Evolutionary conservation across 2,888 invertebrate genomes (phyloP).

Genomic region (Erebia ligea): DNA sequence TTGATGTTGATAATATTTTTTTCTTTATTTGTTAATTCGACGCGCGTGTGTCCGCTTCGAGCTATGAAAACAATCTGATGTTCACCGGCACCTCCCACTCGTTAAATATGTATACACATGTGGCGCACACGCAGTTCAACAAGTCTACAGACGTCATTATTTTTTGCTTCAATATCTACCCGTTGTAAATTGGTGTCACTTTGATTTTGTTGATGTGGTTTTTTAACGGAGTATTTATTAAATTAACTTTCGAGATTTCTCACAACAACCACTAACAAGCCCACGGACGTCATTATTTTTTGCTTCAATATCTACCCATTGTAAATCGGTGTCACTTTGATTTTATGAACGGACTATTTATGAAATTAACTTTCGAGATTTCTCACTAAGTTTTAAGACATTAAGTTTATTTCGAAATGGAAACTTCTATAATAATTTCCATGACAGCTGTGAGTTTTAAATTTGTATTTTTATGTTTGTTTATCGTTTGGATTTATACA

Average conservation of each 20-base stretch:
- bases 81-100: slow-evolving; percentile 48
- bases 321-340: slow-evolving; percentile 22
- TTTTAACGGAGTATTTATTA: background rate
- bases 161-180: slow-evolving; percentile 30
- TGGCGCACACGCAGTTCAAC: slow-evolving; percentile 59
- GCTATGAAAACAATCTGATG: slow-evolving; percentile 49
- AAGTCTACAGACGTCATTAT: slow-evolving; percentile 33
- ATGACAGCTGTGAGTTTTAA: background rate
- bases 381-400: background rate
- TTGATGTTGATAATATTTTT: slow-evolving; percentile 43
- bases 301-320: slow-evolving; percentile 18
- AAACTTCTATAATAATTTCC: background rate
- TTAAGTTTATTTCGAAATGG: background rate
- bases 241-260: slow-evolving; percentile 4
- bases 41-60: slow-evolving; percentile 54
- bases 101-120: slow-evolving; percentile 53
- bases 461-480: background rate
- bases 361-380: background rate
- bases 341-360: too few relatives aligned
- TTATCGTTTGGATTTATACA: background rate
- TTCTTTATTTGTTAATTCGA: background rate
- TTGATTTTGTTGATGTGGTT: background rate
- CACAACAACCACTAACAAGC: too few relatives aligned
- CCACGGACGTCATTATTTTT: slow-evolving; percentile 36
- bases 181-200: slow-evolving; percentile 23